Evolutionary conservation across 1,140 invertebrate genomes (phyloP).

Genomic region (Phymastichus coffea): DNA sequence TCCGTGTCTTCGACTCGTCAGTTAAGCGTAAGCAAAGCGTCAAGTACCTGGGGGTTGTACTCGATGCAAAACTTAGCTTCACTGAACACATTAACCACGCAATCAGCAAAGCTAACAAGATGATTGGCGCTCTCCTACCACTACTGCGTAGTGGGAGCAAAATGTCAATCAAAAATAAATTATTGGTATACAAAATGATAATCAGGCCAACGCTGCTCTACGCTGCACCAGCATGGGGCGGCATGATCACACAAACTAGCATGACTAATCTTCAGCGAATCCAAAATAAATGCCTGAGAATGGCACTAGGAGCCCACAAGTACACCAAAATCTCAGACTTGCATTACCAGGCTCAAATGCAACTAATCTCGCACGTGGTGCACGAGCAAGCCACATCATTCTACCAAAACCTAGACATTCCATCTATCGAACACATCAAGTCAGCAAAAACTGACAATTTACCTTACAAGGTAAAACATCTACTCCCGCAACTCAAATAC

Average conservation of each 20-base stretch:
- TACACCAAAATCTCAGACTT: neutral
- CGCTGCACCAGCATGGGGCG: slow-evolving; percentile 11
- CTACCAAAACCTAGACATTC: neutral
- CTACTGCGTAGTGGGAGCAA: slow-evolving; percentile 29
- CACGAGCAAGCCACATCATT: neutral
- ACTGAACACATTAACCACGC: slow-evolving; percentile 26
- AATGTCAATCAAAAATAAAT: slow-evolving; percentile 34
- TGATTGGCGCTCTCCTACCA: slow-evolving; percentile 29
- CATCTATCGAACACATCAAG: neutral
- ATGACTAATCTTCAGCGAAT: slow-evolving; percentile 10
- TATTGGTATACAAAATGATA: slow-evolving; percentile 28
- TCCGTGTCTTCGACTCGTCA: neutral
- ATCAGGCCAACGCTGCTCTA: slow-evolving; percentile 24
- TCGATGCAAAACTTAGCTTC: slow-evolving; percentile 34
- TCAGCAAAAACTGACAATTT: too few species aligned
- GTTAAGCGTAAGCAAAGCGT: neutral
- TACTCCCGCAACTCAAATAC: neutral
- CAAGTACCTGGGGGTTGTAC: slow-evolving; percentile 36
- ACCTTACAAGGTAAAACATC: too few species aligned
- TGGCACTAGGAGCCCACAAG: neutral
- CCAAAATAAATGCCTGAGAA: slow-evolving; percentile 25
- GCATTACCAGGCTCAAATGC: neutral
- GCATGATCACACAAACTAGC: neutral
- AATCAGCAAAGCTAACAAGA: slow-evolving; percentile 27
- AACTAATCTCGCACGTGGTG: neutral